These are phyloP conservation scores for Tribolium castaneum DNA, from an alignment of 1,140 invertebrate genomes.

Conservation along the genomic window DNA sequence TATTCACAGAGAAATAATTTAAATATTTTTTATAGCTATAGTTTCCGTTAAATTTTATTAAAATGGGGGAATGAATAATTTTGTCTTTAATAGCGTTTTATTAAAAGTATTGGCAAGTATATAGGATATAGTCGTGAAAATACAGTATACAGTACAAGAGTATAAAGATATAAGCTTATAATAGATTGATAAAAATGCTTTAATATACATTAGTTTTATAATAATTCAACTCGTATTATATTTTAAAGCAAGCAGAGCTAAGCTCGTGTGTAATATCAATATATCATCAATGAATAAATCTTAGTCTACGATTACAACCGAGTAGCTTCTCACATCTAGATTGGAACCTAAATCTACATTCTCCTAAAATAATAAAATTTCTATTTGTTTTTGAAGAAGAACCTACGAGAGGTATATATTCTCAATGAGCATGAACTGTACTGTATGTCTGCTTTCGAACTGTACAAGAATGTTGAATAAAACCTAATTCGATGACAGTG, in stretches of 20 bases:
- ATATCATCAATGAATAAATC: slow-evolving; percentile 33
- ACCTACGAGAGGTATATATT: slow-evolving; percentile 31
- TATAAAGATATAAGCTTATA: slow-evolving; percentile 56
- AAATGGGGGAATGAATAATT: not conserved
- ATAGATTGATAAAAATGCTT: slow-evolving; percentile 42
- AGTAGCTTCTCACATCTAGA: slow-evolving; percentile 17
- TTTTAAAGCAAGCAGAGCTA: slow-evolving; percentile 48
- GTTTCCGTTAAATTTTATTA: too few relatives aligned
- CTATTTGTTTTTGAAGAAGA: slow-evolving; percentile 6
- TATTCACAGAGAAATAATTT: too few relatives aligned
- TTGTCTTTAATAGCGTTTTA: slow-evolving; percentile 54
- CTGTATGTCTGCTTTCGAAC: slow-evolving; percentile 32
- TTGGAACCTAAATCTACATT: slow-evolving; percentile 30
- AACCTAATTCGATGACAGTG: slow-evolving; percentile 44
- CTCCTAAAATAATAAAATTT: slow-evolving; percentile 30
- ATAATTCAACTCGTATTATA: slow-evolving; percentile 43
- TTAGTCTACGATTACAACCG: slow-evolving; percentile 17
- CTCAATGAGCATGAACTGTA: slow-evolving; percentile 37
- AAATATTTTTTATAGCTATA: too few relatives aligned
- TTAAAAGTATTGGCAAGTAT: slow-evolving; percentile 57
- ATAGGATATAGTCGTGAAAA: slow-evolving; percentile 52
- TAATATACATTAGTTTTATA: slow-evolving; percentile 40
- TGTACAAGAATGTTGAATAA: slow-evolving; percentile 20
- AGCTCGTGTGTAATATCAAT: slow-evolving; percentile 48
- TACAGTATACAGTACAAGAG: slow-evolving; percentile 57